Evolutionary conservation across 2,797 vertebrate species (phyloP).

Genomic region (Chloroceryle amazona): DNA sequence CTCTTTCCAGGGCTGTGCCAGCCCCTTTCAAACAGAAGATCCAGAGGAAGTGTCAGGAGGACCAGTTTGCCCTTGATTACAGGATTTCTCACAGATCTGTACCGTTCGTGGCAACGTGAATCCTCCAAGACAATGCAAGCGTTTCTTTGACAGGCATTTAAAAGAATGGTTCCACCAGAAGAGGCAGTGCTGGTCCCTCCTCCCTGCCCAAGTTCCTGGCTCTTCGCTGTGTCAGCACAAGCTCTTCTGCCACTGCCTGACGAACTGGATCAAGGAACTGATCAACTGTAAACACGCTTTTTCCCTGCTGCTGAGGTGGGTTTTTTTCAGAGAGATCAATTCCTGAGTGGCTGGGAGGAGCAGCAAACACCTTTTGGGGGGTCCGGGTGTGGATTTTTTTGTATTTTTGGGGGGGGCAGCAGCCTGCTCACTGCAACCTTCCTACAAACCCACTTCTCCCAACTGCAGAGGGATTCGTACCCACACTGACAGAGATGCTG

Average conservation of each 20-base stretch:
- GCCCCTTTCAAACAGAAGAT: neutral
- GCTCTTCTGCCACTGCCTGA: neutral
- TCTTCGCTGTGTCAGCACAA: conserved; percentile 25
- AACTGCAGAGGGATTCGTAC: neutral
- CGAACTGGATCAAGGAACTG: neutral
- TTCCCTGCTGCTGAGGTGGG: neutral
- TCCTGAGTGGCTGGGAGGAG: neutral
- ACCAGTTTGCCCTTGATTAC: neutral
- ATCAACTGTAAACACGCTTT: neutral
- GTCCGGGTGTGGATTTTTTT: neutral
- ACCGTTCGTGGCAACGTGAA: rapidly evolving
- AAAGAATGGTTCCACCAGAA: neutral
- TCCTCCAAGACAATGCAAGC: neutral
- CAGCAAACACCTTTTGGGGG: neutral
- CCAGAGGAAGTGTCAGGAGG: neutral
- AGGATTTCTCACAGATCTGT: neutral
- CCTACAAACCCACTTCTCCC: neutral
- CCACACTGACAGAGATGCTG: neutral
- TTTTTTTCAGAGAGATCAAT: neutral
- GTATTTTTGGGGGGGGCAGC: neutral
- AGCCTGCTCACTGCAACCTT: neutral
- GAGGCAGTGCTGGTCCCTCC: neutral
- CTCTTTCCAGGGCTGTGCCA: neutral
- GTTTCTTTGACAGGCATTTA: neutral
- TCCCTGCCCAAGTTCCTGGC: neutral